phyloP scores from a whole-genome alignment of 1,140 invertebrate genomes.

The Lanistes nyassanus region DNA sequence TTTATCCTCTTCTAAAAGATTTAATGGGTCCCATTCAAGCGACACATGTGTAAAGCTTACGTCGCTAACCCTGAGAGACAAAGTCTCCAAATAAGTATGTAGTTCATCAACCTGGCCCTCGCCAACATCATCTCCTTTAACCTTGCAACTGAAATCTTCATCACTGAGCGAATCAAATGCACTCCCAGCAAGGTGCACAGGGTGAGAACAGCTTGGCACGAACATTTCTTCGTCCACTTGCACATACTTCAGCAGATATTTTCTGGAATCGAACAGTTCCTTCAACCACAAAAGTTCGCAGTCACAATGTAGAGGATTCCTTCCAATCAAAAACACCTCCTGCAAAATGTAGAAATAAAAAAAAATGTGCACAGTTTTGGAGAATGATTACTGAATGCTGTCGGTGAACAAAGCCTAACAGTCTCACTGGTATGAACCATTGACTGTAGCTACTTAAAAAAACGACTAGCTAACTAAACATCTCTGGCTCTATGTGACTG shows the following conservation, averaged over 20 bases:
- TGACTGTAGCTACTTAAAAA: too few species aligned
- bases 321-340: conserved; percentile 43
- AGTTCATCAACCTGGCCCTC: not conserved
- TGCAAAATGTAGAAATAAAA: not conserved
- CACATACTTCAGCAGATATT: conserved; percentile 40
- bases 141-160: conserved; percentile 37
- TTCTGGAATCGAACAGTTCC: conserved; percentile 41
- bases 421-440: too few species aligned
- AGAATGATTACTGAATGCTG: not conserved
- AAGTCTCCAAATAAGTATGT: conserved; percentile 4
- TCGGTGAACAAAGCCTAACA: too few species aligned
- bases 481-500: too few species aligned
- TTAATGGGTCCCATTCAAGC: conserved; percentile 25
- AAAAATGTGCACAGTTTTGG: not conserved
- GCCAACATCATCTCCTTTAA: not conserved
- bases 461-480: too few species aligned
- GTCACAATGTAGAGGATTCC: conserved; percentile 50
- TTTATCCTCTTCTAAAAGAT: not conserved
- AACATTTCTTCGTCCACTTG: conserved; percentile 33
- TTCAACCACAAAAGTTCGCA: conserved; percentile 50
- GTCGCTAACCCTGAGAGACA: conserved; percentile 16
- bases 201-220: conserved; percentile 39
- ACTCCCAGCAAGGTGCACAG: conserved; percentile 27
- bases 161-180: conserved; percentile 37
- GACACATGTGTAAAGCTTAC: conserved; percentile 11